Conservation (phyloP, 2,888 invertebrate species). For the Drosophila hamatofila region DNA sequence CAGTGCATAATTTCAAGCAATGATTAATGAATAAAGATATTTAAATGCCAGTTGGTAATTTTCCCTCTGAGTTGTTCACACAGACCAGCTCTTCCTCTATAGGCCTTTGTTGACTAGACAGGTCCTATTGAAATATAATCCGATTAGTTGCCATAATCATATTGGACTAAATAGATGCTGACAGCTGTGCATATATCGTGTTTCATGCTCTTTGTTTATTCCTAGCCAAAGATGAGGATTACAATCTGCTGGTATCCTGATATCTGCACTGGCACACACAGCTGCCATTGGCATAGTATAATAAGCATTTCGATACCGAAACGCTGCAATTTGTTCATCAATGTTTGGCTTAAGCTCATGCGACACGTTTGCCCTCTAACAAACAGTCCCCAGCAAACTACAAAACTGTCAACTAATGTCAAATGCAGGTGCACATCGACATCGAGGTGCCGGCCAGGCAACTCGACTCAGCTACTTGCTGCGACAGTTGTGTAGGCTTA, state of each 20-base stretch:
- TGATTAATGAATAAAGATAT: neutral
- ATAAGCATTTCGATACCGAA: constrained; percentile 37
- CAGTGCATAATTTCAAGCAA: neutral
- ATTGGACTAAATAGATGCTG: neutral
- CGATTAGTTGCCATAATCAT: neutral
- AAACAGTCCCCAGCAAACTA: neutral
- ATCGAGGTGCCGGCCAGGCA: neutral
- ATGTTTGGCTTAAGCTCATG: constrained; percentile 36
- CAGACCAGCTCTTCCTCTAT: neutral
- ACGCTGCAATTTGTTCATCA: constrained; percentile 30
- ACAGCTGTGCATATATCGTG: neutral
- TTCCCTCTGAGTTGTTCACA: neutral
- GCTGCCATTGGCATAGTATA: constrained; percentile 31
- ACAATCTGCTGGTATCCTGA: constrained; percentile 37
- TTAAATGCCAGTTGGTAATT: neutral
- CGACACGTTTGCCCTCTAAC: constrained; percentile 7
- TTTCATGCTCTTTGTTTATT: constrained; percentile 9
- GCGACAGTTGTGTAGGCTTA: constrained; percentile 32
- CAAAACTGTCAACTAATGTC: constrained; percentile 56
- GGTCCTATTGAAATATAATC: neutral
- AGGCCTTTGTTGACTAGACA: neutral
- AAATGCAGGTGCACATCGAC: constrained; percentile 38
- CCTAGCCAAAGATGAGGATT: constrained; percentile 1
- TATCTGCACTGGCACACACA: constrained; percentile 6
- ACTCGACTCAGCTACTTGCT: constrained; percentile 3